phyloP scores from a whole-genome alignment of 2,888 invertebrate species.

The Galerucella calmariensis region DNA sequence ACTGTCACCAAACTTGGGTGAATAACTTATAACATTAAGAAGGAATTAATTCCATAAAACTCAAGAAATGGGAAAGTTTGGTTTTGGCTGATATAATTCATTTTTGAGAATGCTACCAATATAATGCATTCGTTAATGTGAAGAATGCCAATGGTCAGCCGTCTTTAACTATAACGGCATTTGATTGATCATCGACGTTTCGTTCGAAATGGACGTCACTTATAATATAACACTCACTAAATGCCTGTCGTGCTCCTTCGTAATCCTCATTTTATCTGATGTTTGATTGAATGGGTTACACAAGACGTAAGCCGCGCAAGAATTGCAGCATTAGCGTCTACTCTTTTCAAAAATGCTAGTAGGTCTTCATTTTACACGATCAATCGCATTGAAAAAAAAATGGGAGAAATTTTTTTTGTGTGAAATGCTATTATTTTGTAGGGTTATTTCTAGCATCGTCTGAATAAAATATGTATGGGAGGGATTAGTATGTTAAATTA shows the following conservation, averaged over 20 bases:
- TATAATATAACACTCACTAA: conserved; percentile 46
- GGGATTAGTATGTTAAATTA: no score
- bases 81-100: no score
- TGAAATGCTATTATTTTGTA: background rate
- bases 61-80: no score
- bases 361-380: conserved; percentile 23
- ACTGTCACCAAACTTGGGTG: no score
- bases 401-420: background rate
- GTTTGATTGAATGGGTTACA: conserved; percentile 40
- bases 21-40: no score
- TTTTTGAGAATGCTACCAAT: background rate
- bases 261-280: conserved; percentile 45
- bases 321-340: conserved; percentile 11
- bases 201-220: conserved; percentile 48
- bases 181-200: conserved; percentile 52
- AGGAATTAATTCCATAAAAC: no score
- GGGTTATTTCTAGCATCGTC: background rate
- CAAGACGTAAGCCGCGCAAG: conserved; percentile 23
- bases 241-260: conserved; percentile 41
- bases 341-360: conserved; percentile 14
- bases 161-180: conserved; percentile 35
- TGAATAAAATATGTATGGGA: background rate
- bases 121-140: background rate
- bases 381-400: conserved; percentile 7
- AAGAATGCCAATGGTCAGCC: background rate